Evolutionary conservation across 2,888 invertebrate species (phyloP).

Genomic region (Polietes domitor): DNA sequence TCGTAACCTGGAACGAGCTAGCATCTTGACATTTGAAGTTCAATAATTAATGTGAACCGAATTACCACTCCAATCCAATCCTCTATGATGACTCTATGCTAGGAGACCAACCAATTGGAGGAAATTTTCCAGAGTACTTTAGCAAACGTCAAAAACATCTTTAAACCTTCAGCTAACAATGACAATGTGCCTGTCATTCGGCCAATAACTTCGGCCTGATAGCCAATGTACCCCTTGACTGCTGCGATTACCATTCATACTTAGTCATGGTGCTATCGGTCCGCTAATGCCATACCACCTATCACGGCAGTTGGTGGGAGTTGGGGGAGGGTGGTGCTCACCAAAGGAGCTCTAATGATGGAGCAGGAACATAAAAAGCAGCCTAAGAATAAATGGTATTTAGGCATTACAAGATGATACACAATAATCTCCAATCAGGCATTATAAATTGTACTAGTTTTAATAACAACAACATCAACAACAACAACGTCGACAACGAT

Average conservation of each 20-base stretch:
- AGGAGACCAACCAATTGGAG: background rate
- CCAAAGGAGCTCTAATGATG: constrained; percentile 13
- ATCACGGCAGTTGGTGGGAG: no score
- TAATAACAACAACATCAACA: constrained; percentile 53
- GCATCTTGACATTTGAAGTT: no score
- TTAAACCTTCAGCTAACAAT: constrained; percentile 5
- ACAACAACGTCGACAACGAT: background rate
- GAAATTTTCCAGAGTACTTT: background rate
- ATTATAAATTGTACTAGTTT: constrained; percentile 51
- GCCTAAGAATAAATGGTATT: constrained; percentile 42
- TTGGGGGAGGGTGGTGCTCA: background rate
- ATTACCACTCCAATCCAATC: no score
- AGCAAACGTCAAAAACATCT: constrained; percentile 8
- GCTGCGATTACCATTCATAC: background rate
- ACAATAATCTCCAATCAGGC: constrained; percentile 59
- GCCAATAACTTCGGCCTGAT: constrained; percentile 1
- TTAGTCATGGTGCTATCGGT: constrained; percentile 14
- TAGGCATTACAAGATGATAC: constrained; percentile 51
- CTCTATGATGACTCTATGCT: no score
- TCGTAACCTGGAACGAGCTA: no score
- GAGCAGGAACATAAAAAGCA: background rate
- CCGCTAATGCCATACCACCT: background rate
- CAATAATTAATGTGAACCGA: no score
- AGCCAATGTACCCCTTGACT: background rate
- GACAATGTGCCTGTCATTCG: constrained; percentile 1